Evolutionary conservation across 2,888 invertebrate species (phyloP).

Genomic region (Mesorhabditis sp.): DNA sequence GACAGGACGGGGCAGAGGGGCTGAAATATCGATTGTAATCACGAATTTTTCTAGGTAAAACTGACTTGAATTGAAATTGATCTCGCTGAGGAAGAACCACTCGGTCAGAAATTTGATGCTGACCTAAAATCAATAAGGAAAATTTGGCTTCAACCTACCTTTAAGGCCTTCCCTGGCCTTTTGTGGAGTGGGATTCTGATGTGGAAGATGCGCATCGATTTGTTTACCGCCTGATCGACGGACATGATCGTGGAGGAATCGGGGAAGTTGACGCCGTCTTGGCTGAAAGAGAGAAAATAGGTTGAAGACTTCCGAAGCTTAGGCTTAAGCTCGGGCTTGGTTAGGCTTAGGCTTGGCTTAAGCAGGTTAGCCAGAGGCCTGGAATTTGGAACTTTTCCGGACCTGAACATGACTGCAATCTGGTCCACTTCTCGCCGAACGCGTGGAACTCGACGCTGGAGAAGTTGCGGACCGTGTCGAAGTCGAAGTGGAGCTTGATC

Average conservation of each 20-base stretch:
- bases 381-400: slow-evolving; percentile 3
- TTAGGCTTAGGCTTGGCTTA: too few species aligned
- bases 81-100: slow-evolving; percentile 86
- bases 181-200: slow-evolving; percentile 39
- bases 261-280: slow-evolving; percentile 34
- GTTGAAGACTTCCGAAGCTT: too few species aligned
- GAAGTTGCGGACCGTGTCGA: slow-evolving; percentile 82
- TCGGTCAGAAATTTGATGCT: slow-evolving; percentile 70
- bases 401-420: slow-evolving; percentile 61
- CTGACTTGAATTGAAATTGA: slow-evolving; percentile 80
- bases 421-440: slow-evolving; percentile 81
- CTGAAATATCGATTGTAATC: background rate
- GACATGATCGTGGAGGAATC: slow-evolving; percentile 36
- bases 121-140: slow-evolving; percentile 20
- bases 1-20: background rate
- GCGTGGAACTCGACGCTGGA: slow-evolving; percentile 76
- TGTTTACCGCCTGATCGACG: slow-evolving; percentile 15
- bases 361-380: background rate
- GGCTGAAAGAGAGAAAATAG: slow-evolving; percentile 23
- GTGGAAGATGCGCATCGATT: slow-evolving; percentile 20
- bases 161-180: slow-evolving; percentile 23
- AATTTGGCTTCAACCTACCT: background rate
- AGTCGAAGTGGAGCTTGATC: slow-evolving; percentile 77
- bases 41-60: background rate
- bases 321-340: too few species aligned